Evolutionary conservation across 1,140 invertebrate species (phyloP).

Genomic region (Dryas iulia): DNA sequence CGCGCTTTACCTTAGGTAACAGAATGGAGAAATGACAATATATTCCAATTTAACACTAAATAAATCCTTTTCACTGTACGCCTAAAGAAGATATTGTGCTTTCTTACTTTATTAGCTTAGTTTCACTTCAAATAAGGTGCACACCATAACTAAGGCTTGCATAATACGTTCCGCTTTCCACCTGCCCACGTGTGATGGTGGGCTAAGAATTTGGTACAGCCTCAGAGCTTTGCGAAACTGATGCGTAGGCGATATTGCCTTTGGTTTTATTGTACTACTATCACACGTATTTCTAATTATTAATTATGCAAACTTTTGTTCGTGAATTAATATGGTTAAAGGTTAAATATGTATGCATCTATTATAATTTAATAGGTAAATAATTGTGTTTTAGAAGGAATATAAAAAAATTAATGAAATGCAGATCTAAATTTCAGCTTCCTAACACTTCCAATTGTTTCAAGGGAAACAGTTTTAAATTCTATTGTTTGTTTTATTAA

Average conservation of each 20-base stretch:
- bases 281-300: not conserved
- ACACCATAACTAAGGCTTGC: slow-evolving; percentile 58
- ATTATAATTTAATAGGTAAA: too few relatives aligned
- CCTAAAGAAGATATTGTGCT: not conserved
- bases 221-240: slow-evolving; percentile 51
- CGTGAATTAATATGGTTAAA: not conserved
- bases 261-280: slow-evolving; percentile 19
- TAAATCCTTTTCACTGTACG: not conserved
- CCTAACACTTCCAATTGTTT: too few relatives aligned
- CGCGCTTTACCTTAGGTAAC: too few relatives aligned
- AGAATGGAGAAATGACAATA: too few relatives aligned
- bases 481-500: too few relatives aligned
- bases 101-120: not conserved
- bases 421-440: too few relatives aligned
- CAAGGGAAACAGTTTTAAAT: too few relatives aligned
- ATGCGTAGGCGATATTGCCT: slow-evolving; percentile 28
- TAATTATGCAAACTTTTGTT: not conserved
- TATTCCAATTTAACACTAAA: too few relatives aligned
- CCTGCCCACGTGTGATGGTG: slow-evolving; percentile 56
- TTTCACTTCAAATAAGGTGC: slow-evolving; percentile 61
- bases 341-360: not conserved
- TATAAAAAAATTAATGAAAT: too few relatives aligned
- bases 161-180: slow-evolving; percentile 68
- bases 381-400: too few relatives aligned
- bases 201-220: slow-evolving; percentile 57